Conservation (phyloP, 2,888 invertebrate genomes). For the Pecten maximus region DNA sequence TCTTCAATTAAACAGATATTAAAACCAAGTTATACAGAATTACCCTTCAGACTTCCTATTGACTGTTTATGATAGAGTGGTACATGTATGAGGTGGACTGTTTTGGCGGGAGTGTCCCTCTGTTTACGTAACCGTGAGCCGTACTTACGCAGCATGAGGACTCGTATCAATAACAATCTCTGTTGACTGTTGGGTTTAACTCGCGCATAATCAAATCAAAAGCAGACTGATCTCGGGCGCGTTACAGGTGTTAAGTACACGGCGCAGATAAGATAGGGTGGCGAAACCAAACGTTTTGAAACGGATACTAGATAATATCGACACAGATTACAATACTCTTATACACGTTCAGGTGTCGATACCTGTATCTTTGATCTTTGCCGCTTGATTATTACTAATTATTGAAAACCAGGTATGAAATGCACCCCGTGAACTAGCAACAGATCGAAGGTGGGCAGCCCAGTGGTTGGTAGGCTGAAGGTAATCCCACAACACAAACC, state of each 20-base stretch:
- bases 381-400: conserved; percentile 39
- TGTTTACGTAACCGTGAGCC: neutral
- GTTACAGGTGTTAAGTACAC: conserved; percentile 49
- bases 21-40: no score
- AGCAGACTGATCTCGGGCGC: conserved; percentile 41
- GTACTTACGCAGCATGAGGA: neutral
- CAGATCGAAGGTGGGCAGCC: neutral
- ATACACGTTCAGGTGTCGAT: conserved; percentile 46
- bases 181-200: conserved; percentile 9
- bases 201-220: conserved; percentile 16
- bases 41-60: no score
- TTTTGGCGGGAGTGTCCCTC: neutral
- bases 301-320: conserved; percentile 48
- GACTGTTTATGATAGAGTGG: no score
- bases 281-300: conserved; percentile 51
- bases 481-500: neutral
- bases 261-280: conserved; percentile 46
- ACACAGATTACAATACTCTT: conserved; percentile 35
- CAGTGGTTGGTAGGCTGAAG: conserved; percentile 35
- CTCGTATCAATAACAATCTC: neutral
- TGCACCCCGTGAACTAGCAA: conserved; percentile 47
- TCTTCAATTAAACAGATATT: no score
- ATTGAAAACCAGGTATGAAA: conserved; percentile 36
- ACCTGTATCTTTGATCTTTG: conserved; percentile 40
- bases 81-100: neutral